Evolutionary conservation across 1,140 invertebrate genomes (phyloP).

Genomic region (Cryptotermes secundus): DNA sequence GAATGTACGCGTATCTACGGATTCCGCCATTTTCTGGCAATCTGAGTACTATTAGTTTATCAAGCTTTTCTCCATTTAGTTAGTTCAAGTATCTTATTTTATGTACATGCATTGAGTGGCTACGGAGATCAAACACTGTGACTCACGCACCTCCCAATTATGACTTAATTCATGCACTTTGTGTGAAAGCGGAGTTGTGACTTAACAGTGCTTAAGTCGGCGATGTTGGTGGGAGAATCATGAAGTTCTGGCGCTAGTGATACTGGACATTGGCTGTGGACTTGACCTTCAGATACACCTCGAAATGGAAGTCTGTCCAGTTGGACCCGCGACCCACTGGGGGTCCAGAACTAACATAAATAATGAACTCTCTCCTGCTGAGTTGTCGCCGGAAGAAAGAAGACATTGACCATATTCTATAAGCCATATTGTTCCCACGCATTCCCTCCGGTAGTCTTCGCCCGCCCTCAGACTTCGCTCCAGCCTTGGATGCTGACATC

Average conservation of each 20-base stretch:
- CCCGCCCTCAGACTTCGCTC: neutral
- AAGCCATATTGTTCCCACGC: constrained; percentile 15
- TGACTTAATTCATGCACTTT: no score
- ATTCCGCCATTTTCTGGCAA: no score
- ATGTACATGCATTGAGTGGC: no score
- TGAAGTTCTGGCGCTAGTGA: neutral
- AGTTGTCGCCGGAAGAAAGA: constrained; percentile 5
- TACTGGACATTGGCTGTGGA: neutral
- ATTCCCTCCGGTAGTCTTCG: neutral
- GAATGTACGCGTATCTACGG: no score
- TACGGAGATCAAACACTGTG: no score
- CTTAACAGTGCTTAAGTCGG: no score
- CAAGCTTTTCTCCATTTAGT: no score
- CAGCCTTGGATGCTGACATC: neutral
- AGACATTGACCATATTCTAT: neutral
- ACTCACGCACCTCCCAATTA: no score
- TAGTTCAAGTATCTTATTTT: no score
- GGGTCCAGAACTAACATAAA: neutral
- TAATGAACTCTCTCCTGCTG: neutral
- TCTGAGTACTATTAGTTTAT: no score
- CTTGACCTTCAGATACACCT: neutral
- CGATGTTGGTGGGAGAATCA: no score
- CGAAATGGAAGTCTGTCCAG: neutral
- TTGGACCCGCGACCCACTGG: neutral
- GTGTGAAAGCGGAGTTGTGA: no score